Evolutionary conservation across 2,113 vertebrate species (phyloP).

Genomic region (Serilophus lunatus): DNA sequence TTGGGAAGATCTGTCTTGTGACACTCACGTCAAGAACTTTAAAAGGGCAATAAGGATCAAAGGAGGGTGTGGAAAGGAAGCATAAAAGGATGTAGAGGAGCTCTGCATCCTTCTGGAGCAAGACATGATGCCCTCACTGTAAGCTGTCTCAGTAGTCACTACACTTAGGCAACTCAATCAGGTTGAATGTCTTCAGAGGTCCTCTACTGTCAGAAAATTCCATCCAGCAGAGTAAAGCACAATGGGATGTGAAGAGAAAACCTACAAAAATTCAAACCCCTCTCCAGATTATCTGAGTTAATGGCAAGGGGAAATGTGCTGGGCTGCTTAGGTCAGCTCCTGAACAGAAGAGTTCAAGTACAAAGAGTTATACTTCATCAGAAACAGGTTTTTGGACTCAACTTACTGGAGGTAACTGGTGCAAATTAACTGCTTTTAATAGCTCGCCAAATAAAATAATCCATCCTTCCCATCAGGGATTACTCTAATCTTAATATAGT

Average conservation of each 20-base stretch:
- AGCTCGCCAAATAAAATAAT: conserved; percentile 18
- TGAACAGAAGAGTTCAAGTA: background rate
- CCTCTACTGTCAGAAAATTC: background rate
- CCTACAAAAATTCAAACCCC: background rate
- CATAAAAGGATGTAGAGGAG: background rate
- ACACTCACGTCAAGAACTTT: background rate
- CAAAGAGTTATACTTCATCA: background rate
- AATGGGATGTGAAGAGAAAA: background rate
- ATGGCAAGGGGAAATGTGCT: background rate
- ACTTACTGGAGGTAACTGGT: background rate
- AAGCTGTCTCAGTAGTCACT: background rate
- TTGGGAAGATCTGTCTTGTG: background rate
- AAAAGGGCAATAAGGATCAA: background rate
- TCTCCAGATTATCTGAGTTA: background rate
- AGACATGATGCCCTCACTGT: background rate
- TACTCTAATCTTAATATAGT: conserved; percentile 16
- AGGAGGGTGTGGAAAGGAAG: background rate
- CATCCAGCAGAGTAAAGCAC: background rate
- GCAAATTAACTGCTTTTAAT: background rate
- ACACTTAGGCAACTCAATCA: background rate
- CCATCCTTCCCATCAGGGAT: background rate
- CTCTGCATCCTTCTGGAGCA: background rate
- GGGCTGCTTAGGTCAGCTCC: background rate
- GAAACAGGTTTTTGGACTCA: background rate
- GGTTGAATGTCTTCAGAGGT: background rate